Evolutionary conservation across 2,888 invertebrate species (phyloP), one percentile per base, ranked within the genome.

Genomic region (Euphydryas editha): DNA sequence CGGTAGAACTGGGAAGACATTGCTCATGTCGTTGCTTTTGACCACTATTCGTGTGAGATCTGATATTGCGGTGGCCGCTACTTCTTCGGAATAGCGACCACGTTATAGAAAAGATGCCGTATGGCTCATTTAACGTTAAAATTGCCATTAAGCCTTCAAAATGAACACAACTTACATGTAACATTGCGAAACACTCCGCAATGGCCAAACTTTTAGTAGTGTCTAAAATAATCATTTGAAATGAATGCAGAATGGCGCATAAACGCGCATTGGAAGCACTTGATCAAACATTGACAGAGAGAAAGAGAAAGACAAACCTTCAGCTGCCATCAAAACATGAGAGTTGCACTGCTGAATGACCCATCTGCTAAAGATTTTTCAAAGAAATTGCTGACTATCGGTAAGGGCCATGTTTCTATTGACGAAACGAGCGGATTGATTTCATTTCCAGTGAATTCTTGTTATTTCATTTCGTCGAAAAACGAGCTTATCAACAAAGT

Each of bases 241-340:
- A 71, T 68, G 71, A 71, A 47, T 73, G 73, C 65, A 72, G 71
- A 39, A 75, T 75, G 73, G 71, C 72, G 49, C 73, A 72, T 20
- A 72, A 70, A 66, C 58, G 62, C 42, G 62, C 65, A 39, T 60
- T 73, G n/a, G 72, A 74, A 42, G 73, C 69, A 21, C 51, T 68
- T 62, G 58, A 72, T 56, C 42, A 68, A 55, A 72, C 68, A 11
- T 59, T 67, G 73, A 75, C 67, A 69, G 72, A 72, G 78, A 81
- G 63, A 76, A 24, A 78, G n/a, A n/a, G n/a, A n/a, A n/a, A n/a
- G n/a, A n/a, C n/a, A n/a, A n/a, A n/a, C n/a, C 73, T 76, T 46
- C 72, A 71, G 18, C 72, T 76, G 71, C 59, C 18, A 49, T 72
- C 54, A 59, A 71, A 75, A 51, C n/a, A 72, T 73, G 60, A 62